Conservation (phyloP, 2,888 invertebrate genomes). For the Mimachlamys varia region DNA sequence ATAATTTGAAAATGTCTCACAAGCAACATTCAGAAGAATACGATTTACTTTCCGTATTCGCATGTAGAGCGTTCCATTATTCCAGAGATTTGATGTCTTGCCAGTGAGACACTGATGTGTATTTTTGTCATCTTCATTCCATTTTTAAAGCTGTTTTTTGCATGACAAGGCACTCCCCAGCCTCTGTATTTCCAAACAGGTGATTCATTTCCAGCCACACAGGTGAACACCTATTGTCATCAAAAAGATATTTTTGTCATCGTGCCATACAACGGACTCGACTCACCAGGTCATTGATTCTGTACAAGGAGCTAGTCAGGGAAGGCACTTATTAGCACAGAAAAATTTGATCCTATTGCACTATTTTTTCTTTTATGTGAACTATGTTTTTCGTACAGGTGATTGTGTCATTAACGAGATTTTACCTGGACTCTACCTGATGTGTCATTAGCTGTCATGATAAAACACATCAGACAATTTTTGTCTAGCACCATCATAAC, state of each 20-base stretch:
- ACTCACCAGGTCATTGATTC: not conserved
- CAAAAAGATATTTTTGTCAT: conserved; percentile 20
- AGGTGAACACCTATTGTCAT: conserved; percentile 9
- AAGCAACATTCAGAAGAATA: not conserved
- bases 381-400: not conserved
- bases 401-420: conserved; percentile 19
- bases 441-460: conserved; percentile 16
- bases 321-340: not conserved
- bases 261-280: not conserved
- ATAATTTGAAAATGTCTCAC: not conserved
- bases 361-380: not conserved
- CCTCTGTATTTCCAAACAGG: not conserved
- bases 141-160: not conserved
- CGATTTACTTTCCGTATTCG: not conserved
- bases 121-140: not conserved
- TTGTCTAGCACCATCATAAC: not conserved
- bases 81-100: not conserved
- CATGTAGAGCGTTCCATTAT: not conserved
- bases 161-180: not conserved
- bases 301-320: not conserved
- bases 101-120: not conserved
- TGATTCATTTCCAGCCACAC: not conserved
- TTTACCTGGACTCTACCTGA: not conserved
- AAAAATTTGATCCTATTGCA: not conserved
- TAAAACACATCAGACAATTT: not conserved